These are phyloP conservation scores for Muscicapa striata DNA, from an alignment of 2,797 vertebrate genomes.

Conservation along the genomic window DNA sequence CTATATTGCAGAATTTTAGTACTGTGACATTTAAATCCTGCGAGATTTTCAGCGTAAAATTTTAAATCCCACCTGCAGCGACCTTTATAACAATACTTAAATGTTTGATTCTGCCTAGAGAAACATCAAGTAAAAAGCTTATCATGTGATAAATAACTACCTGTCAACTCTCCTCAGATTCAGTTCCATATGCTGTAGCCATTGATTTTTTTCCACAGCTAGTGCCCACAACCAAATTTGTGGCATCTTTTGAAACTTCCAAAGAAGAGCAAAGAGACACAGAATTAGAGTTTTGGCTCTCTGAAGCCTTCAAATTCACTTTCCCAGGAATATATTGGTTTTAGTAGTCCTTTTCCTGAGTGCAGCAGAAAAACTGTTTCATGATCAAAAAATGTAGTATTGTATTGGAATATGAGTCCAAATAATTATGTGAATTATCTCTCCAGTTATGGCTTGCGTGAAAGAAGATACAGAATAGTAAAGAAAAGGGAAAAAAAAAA, in stretches of 20 bases:
- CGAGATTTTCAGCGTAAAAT: background rate
- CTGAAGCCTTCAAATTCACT: background rate
- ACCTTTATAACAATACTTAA: background rate
- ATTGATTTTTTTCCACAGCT: background rate
- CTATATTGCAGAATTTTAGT: background rate
- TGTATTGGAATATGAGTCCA: background rate
- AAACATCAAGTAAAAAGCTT: background rate
- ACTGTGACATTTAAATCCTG: constrained; percentile 14
- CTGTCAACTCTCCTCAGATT: background rate
- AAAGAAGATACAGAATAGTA: background rate
- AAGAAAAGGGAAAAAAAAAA: background rate
- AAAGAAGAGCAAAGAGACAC: background rate
- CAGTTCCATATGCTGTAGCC: background rate
- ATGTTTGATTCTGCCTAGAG: background rate
- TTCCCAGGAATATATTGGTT: background rate
- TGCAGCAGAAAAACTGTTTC: background rate
- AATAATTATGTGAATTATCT: background rate
- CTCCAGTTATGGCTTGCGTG: background rate
- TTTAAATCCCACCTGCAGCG: background rate
- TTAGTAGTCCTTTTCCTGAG: background rate
- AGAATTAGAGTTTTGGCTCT: background rate
- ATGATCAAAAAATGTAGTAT: background rate
- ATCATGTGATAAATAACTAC: background rate
- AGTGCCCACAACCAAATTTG: background rate
- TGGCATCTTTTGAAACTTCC: background rate